Conservation (phyloP, 2,113 vertebrate genomes). For the Gobiocypris rarus region DNA sequence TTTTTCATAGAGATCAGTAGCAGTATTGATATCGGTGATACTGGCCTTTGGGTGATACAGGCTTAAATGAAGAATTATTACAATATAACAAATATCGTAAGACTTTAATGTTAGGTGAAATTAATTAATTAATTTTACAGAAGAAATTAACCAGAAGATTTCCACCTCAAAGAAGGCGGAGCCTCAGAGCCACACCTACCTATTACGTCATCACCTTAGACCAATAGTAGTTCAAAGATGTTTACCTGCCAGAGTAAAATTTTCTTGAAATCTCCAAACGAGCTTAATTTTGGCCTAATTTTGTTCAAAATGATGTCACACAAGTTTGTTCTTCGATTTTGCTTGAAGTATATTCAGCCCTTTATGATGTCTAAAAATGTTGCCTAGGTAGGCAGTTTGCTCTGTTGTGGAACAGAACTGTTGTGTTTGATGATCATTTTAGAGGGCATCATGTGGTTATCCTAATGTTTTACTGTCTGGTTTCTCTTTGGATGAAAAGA, state of each 20-base stretch:
- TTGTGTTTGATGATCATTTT: background rate
- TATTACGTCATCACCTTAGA: no score
- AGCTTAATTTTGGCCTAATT: no score
- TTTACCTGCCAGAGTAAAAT: no score
- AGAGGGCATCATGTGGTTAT: background rate
- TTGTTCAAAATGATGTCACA: background rate
- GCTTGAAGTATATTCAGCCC: background rate
- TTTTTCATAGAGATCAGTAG: no score
- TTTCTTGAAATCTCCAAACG: background rate
- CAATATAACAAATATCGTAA: no score
- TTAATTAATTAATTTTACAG: no score
- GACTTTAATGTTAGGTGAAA: no score
- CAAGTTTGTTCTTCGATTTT: background rate
- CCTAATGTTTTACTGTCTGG: slow-evolving; percentile 68
- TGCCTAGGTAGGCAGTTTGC: background rate
- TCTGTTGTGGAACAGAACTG: background rate
- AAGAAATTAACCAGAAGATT: background rate
- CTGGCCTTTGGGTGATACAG: no score
- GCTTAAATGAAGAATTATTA: no score
- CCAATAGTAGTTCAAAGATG: no score
- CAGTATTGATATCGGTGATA: no score
- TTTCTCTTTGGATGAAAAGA: slow-evolving; percentile 73
- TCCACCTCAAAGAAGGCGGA: background rate
- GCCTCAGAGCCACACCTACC: no score
- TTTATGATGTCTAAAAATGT: background rate